A percentile compares a stretch with the other conserved stretches of the same genome.
phyloP scores from a whole-genome alignment of 2,113 vertebrate genomes.

The Peucedramus taeniatus region DNA sequence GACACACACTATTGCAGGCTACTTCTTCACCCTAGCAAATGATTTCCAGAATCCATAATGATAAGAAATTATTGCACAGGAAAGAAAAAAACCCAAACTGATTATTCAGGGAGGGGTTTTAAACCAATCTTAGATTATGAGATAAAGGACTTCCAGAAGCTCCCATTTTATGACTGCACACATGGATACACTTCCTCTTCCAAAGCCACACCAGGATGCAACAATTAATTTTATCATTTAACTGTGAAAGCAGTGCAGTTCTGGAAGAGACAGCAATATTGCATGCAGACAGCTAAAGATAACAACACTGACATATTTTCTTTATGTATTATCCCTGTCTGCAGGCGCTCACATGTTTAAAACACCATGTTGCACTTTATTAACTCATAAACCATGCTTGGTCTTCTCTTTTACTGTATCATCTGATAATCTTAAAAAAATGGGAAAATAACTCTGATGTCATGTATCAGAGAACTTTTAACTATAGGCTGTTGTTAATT shows the following conservation, averaged over 20 bases:
- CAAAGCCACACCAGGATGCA: background rate
- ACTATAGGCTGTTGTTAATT: background rate
- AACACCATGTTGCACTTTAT: background rate
- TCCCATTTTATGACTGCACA: background rate
- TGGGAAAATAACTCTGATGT: background rate
- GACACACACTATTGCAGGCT: background rate
- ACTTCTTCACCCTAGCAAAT: background rate
- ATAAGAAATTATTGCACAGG: background rate
- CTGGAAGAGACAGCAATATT: background rate
- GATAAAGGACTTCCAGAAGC: conserved; percentile 14
- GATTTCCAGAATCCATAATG: background rate
- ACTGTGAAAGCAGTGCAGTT: background rate
- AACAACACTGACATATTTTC: background rate
- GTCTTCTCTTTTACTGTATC: background rate
- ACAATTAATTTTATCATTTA: conserved; percentile 14
- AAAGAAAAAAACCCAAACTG: background rate
- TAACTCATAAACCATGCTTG: background rate
- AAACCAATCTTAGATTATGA: background rate
- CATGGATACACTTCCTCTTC: background rate
- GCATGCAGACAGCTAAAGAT: conserved; percentile 8
- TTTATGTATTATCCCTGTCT: background rate
- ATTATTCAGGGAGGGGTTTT: background rate
- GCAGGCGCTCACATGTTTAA: conserved; percentile 1
- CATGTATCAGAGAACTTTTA: conserved; percentile 1
- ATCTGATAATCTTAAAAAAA: background rate